Evolutionary conservation across 1,140 invertebrate species (phyloP).

Genomic region (Drosophila pectinifera): DNA sequence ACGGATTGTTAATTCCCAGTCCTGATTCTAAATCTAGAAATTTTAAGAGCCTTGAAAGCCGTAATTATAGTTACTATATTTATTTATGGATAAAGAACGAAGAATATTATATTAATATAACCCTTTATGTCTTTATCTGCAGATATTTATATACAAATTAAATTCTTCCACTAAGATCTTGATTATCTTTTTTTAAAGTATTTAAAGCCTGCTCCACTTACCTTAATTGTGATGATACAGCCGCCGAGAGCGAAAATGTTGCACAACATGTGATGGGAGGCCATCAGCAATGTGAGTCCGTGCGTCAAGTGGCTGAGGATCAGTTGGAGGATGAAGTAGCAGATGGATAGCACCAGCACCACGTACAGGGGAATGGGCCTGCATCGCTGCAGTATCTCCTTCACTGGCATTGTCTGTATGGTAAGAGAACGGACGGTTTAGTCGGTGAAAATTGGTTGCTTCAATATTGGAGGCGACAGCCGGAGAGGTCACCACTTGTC

Average conservation of each 20-base stretch:
- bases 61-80: not conserved
- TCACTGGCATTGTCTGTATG: conserved; percentile 87
- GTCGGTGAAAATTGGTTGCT: conserved; percentile 33
- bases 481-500: conserved; percentile 22
- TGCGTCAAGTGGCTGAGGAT: conserved; percentile 92
- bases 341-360: conserved; percentile 89
- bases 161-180: no score
- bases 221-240: conserved; percentile 91
- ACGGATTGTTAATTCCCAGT: no score
- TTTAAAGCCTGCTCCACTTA: conserved; percentile 80
- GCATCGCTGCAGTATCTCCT: conserved; percentile 89
- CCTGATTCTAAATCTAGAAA: no score
- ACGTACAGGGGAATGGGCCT: conserved; percentile 90
- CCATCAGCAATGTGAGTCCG: conserved; percentile 92
- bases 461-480: conserved; percentile 20
- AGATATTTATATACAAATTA: no score
- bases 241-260: conserved; percentile 91
- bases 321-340: conserved; percentile 90
- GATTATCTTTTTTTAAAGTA: not conserved
- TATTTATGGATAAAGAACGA: not conserved
- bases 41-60: not conserved
- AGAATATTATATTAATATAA: no score
- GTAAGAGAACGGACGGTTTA: conserved; percentile 1
- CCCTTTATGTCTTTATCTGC: no score
- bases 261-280: conserved; percentile 94